Evolutionary conservation across 2,888 invertebrate species (phyloP).

Genomic region (Tetragonula carbonaria): DNA sequence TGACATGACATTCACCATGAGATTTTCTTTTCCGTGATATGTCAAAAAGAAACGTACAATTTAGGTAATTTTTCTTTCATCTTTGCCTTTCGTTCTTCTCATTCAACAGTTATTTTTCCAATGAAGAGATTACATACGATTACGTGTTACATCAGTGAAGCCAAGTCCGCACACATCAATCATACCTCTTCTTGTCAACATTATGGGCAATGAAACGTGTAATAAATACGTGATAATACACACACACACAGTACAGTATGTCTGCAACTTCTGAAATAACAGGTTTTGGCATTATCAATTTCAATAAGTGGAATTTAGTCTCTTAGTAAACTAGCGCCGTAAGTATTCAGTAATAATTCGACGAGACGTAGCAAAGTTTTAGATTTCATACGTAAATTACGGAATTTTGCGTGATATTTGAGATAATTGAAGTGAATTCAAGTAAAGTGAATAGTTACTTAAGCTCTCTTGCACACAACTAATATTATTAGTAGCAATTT

Average conservation of each 20-base stretch:
- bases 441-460: not conserved
- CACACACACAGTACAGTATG: no score
- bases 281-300: conserved; percentile 29
- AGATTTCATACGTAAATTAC: not conserved
- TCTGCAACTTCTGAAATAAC: conserved; percentile 16
- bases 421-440: not conserved
- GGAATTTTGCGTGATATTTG: not conserved
- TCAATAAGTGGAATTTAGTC: not conserved
- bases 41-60: conserved; percentile 1
- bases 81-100: not conserved
- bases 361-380: not conserved
- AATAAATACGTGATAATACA: conserved; percentile 16
- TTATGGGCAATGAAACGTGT: conserved; percentile 11
- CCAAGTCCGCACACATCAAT: not conserved
- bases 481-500: not conserved
- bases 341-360: not conserved
- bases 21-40: conserved; percentile 24
- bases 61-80: not conserved
- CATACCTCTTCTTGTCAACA: not conserved
- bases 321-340: no score
- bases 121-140: conserved; percentile 6
- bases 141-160: not conserved
- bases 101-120: not conserved
- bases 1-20: conserved; percentile 32
- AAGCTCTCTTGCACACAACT: not conserved